Evolutionary conservation across 2,888 invertebrate genomes (phyloP), one percentile per base, ranked within the genome.

Genomic region (Ectemnius cavifrons): DNA sequence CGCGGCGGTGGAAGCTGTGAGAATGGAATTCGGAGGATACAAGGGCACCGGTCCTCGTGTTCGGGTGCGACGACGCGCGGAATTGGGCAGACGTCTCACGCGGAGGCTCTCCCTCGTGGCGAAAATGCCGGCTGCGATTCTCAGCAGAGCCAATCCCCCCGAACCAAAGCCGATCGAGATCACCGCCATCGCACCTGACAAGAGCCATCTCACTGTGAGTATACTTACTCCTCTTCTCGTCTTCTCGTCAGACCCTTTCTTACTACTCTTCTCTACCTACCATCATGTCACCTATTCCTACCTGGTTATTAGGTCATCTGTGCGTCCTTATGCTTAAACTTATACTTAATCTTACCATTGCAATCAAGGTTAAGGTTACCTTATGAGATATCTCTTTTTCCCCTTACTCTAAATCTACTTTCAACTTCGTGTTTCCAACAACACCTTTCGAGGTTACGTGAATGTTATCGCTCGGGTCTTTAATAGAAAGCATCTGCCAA

Each of bases 101-200:
- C 92, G 93, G 75, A 91, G 93, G 49, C 92, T 94, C 2, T 93
- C 94, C 3, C 92, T 94, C 85, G 92, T 94, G 66, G 93, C 94
- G 84, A 91, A 92, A 76, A 91, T 93, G 69, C 93, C 92, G 59
- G 92, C 92, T 79, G 92, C 93, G 45, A 93, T 94, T 84, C 92
- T 93, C 83, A 93, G 93, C 85, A 92, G 92, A 78, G 86, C 87
- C n/a, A 85, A 86, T 79, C 88, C 88, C 18, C 89, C 90, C 45
- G 90, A 90, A 65, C 89, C 89, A 4, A 92, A 93, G 84, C 91
- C 92, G 61, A 92, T 94, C 81, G 94, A 94, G 82, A 92, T 94
- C 71, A 93, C 94, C 14, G 92, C 94, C 73, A 94, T 94, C 84
- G 93, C 93, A 56, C 94, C 94, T 46, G 94, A 94, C 86, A 94